These are phyloP conservation scores for Syndactyla subalaris DNA, from an alignment of 2,797 vertebrate species.

Conservation along the genomic window DNA sequence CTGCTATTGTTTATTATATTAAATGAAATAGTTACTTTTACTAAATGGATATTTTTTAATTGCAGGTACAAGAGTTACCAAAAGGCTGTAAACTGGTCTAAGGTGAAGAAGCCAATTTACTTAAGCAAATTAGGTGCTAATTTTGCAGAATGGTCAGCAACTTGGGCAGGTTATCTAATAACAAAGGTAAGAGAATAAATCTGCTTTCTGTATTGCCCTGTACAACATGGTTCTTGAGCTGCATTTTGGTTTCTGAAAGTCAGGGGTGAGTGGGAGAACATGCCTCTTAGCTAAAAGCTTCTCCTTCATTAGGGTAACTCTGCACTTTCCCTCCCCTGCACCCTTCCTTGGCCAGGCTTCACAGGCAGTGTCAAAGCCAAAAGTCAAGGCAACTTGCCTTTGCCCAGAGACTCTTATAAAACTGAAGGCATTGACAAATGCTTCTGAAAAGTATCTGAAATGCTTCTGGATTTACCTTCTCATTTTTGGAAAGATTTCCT, in stretches of 20 bases:
- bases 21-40: not conserved
- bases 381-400: not conserved
- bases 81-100: slow-evolving; percentile 93
- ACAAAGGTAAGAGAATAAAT: slow-evolving; percentile 86
- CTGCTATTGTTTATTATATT: not conserved
- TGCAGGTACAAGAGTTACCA: slow-evolving; percentile 97
- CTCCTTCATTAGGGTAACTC: not conserved
- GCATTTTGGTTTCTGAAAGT: not conserved
- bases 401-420: not conserved
- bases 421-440: not conserved
- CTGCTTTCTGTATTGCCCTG: not conserved
- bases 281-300: too few species aligned
- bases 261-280: not conserved
- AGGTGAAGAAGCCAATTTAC: slow-evolving; percentile 94
- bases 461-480: not conserved
- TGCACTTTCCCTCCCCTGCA: not conserved
- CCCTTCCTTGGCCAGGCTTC: not conserved
- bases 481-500: not conserved
- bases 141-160: slow-evolving; percentile 97
- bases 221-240: not conserved
- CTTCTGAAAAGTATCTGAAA: not conserved
- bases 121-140: slow-evolving; percentile 90
- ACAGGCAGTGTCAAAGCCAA: not conserved
- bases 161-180: slow-evolving; percentile 96
- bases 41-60: slow-evolving; percentile 50